A percentile compares a stretch with the other conserved stretches of the same genome.
These are phyloP conservation scores for Nixonia krombeini DNA, from an alignment of 1,140 invertebrate genomes.

Conservation along the genomic window DNA sequence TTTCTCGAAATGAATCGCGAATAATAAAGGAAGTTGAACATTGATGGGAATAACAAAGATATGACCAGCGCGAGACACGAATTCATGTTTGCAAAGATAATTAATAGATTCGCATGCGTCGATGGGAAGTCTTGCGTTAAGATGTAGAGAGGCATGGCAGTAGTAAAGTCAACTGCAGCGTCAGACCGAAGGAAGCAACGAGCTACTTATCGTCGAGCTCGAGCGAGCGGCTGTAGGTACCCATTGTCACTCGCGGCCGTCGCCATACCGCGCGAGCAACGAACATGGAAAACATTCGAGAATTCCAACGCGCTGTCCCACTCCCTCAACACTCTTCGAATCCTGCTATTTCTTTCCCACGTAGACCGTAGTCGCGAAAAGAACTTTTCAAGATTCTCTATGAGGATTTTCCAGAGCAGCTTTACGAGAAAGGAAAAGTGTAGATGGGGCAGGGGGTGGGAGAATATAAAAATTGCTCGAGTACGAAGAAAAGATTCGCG, in stretches of 20 bases:
- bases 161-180: conserved; percentile 52
- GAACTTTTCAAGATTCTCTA: conserved; percentile 43
- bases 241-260: neutral
- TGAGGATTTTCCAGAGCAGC: conserved; percentile 9
- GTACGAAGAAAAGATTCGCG: neutral
- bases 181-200: conserved; percentile 36
- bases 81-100: no score
- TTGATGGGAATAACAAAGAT: no score
- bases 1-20: no score
- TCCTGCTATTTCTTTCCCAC: conserved; percentile 27
- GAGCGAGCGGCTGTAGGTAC: neutral
- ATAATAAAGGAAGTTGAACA: no score
- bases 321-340: conserved; percentile 23
- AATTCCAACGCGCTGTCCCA: conserved; percentile 5
- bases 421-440: conserved; percentile 17
- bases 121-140: no score
- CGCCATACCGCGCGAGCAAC: neutral
- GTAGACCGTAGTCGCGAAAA: neutral
- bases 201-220: conserved; percentile 18
- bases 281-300: conserved; percentile 39
- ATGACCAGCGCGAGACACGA: no score
- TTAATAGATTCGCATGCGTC: no score
- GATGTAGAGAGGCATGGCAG: conserved; percentile 14
- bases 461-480: no score
- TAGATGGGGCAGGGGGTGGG: no score